Percentiles rank a stretch among this genome's conserved stretches.
Conservation (phyloP, 2,797 vertebrate genomes). For the Protosalanx chinensis region DNA sequence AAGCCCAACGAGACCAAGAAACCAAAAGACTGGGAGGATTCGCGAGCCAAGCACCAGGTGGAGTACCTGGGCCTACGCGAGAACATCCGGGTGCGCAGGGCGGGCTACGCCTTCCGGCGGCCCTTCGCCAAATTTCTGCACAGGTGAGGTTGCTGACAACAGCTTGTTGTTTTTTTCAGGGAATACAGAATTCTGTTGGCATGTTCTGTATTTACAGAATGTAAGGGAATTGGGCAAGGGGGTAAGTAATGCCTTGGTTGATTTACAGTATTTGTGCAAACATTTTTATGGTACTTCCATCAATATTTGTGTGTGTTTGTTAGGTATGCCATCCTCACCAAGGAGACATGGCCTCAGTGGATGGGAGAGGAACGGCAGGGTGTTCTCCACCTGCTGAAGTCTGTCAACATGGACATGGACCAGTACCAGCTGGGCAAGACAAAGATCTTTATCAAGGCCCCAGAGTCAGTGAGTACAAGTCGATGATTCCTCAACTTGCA, state of each 20-base stretch:
- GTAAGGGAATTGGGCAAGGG: neutral
- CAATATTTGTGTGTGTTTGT: neutral
- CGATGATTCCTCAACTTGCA: neutral
- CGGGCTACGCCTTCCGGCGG: conserved; percentile 78
- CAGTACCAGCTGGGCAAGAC: conserved; percentile 80
- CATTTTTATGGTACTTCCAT: conserved; percentile 2
- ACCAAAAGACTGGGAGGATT: conserved; percentile 81
- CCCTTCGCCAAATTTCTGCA: conserved; percentile 79
- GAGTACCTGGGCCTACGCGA: conserved; percentile 82
- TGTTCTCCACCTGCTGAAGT: conserved; percentile 75
- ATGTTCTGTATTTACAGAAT: no score
- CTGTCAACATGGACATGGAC: conserved; percentile 86
- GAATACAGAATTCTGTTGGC: no score
- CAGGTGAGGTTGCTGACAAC: conserved; percentile 59
- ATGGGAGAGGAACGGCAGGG: conserved; percentile 73
- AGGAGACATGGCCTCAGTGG: conserved; percentile 79
- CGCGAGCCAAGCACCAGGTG: conserved; percentile 79
- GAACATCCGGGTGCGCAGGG: conserved; percentile 81
- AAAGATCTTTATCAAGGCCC: conserved; percentile 84
- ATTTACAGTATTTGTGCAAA: neutral
- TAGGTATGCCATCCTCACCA: conserved; percentile 83
- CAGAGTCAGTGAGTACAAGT: conserved; percentile 74
- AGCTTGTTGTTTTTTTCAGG: neutral
- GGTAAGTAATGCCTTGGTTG: neutral
- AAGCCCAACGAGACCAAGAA: conserved; percentile 84